These are phyloP conservation scores for Pogonocichla stellata DNA, from an alignment of 2,113 vertebrate genomes.

Conservation along the genomic window DNA sequence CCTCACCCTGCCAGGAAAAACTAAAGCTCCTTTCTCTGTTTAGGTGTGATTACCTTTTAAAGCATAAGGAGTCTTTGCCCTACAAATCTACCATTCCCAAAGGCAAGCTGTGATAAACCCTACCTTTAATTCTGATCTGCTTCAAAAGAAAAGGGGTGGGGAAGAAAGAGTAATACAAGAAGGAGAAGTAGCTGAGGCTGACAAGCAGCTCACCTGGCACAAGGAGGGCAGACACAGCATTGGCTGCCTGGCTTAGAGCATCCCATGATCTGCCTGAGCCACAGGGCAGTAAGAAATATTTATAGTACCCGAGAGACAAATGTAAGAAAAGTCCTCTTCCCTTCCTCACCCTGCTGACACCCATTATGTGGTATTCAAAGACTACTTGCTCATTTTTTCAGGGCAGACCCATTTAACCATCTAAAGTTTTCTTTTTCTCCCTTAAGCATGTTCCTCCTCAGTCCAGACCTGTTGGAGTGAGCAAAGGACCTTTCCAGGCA, in stretches of 20 bases:
- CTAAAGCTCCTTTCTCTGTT: background rate
- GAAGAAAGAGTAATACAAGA: background rate
- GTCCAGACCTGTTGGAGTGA: background rate
- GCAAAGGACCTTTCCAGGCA: background rate
- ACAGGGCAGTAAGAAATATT: background rate
- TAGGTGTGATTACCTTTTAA: background rate
- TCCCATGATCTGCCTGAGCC: background rate
- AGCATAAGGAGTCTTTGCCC: background rate
- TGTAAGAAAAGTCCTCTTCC: background rate
- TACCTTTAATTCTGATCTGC: background rate
- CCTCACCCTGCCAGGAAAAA: background rate
- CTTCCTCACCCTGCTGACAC: background rate
- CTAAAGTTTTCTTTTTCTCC: background rate
- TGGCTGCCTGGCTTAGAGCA: background rate
- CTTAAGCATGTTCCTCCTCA: background rate
- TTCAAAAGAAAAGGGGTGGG: background rate
- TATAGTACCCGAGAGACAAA: background rate
- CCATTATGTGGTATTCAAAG: background rate
- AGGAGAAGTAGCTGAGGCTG: background rate
- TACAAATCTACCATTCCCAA: background rate
- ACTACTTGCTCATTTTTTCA: background rate
- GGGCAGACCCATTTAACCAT: background rate
- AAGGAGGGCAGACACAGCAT: background rate
- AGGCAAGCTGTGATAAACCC: background rate
- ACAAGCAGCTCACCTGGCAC: background rate